Evolutionary conservation across 1,140 invertebrate genomes (phyloP), one percentile per base, ranked within the genome.

Genomic region (Venturia canescens): DNA sequence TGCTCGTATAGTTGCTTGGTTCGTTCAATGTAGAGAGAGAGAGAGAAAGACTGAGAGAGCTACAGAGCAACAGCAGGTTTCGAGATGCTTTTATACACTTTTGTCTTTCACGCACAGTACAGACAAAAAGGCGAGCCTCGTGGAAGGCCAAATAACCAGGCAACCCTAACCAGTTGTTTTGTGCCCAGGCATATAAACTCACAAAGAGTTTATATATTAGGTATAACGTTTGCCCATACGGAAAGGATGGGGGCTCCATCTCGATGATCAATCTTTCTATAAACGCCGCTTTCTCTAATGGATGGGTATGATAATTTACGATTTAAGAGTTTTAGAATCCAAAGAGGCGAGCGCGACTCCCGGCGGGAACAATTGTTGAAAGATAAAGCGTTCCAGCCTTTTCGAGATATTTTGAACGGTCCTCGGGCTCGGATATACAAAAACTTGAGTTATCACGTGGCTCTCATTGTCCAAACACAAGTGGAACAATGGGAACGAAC

Each of bases 181-280:
- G 27, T n/a, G 72, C 44, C 38, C 38, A 44, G 38, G 38, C 38
- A 13, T 44, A 44, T 44, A 53, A 26, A 48, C 38, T 74, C 53
- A 74, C 71, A 74, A 63, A 63, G 53, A 76, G 74, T 76, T 63
- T 76, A 60, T 76, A 44, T 44, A 44, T 44, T 44, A 44, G 38
- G 38, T 13, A 76, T 38, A 63, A 76, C 53, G 60, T 27, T 66
- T n/a, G 21, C 9, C 60, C 27, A 23, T 66, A 66, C 3, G 13
- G 15, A 15, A 66, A 15, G 60, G 21, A 57, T 23, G 21, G 60
- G 23, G 74, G 74, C n/a, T 72, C 63, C 34, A n/a, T 31, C 53
- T 76, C 74, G 74, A 76, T 76, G 74, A 76, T 76, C 50, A 76
- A 76, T 76, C 74, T 76, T 74, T 76, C 53, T 63, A 38, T 76